Evolutionary conservation across 1,140 invertebrate genomes (phyloP).

Genomic region (Drosophila pachea): DNA sequence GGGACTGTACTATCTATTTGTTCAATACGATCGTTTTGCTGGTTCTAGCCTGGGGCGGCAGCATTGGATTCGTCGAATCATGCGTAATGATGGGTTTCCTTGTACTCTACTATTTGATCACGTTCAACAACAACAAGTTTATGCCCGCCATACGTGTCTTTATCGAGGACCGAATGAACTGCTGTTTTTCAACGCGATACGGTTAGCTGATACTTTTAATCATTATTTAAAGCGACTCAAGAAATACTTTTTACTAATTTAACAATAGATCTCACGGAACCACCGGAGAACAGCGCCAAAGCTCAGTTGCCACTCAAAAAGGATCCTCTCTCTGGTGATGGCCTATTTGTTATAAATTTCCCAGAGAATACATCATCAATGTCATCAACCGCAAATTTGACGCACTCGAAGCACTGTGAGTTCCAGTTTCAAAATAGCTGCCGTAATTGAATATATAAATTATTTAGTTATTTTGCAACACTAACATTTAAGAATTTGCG

Average conservation of each 20-base stretch:
- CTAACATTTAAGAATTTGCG: too few species aligned
- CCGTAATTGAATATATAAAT: too few species aligned
- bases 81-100: constrained; percentile 84
- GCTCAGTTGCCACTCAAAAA: constrained; percentile 73
- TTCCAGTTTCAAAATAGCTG: neutral
- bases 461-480: too few species aligned
- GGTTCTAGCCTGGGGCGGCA: constrained; percentile 88
- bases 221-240: neutral
- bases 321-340: constrained; percentile 71
- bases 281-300: constrained; percentile 77
- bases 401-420: constrained; percentile 73
- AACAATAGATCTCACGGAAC: constrained; percentile 65
- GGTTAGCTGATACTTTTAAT: constrained; percentile 39
- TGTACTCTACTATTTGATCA: constrained; percentile 83
- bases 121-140: constrained; percentile 82
- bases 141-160: constrained; percentile 72
- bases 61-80: constrained; percentile 89
- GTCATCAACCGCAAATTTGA: constrained; percentile 70
- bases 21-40: constrained; percentile 88
- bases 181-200: constrained; percentile 74
- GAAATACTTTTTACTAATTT: neutral
- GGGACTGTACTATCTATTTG: constrained; percentile 91
- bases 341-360: constrained; percentile 70
- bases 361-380: constrained; percentile 75
- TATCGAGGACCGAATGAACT: constrained; percentile 76